A percentile compares a stretch with the other conserved stretches of the same genome.
Evolutionary conservation across 2,113 vertebrate species (phyloP).

Genomic region (Nothobranchius kuhntae): DNA sequence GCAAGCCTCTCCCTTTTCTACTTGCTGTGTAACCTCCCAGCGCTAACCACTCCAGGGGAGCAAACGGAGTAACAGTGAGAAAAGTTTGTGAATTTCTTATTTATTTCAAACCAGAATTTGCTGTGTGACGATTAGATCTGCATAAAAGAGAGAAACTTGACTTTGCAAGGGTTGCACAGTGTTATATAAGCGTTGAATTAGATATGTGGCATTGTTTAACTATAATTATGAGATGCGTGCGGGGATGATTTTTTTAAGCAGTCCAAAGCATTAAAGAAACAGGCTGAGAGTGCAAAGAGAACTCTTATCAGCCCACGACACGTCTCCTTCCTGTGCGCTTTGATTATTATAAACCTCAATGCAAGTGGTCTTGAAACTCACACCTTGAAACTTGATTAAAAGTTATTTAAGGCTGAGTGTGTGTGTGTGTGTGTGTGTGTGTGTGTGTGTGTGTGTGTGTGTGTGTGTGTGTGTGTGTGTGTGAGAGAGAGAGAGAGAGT

Average conservation of each 20-base stretch:
- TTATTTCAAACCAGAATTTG: not conserved
- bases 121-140: no score
- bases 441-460: constrained; percentile 14
- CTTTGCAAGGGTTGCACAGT: not conserved
- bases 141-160: not conserved
- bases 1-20: constrained; percentile 4
- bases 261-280: not conserved
- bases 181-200: not conserved
- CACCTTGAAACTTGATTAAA: constrained; percentile 71
- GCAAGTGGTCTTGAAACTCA: constrained; percentile 50
- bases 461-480: no score
- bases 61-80: constrained; percentile 4
- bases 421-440: constrained; percentile 10
- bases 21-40: constrained; percentile 11
- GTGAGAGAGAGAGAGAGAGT: not conserved
- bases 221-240: not conserved
- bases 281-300: constrained; percentile 14
- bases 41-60: constrained; percentile 4
- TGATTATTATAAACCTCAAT: constrained; percentile 58
- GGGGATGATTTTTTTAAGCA: not conserved
- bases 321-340: constrained; percentile 46
- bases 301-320: constrained; percentile 31
- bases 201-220: not conserved
- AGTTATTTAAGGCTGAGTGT: constrained; percentile 66
- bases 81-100: not conserved